Conservation (phyloP, 2,113 vertebrate genomes). For the Carassius carassius region DNA sequence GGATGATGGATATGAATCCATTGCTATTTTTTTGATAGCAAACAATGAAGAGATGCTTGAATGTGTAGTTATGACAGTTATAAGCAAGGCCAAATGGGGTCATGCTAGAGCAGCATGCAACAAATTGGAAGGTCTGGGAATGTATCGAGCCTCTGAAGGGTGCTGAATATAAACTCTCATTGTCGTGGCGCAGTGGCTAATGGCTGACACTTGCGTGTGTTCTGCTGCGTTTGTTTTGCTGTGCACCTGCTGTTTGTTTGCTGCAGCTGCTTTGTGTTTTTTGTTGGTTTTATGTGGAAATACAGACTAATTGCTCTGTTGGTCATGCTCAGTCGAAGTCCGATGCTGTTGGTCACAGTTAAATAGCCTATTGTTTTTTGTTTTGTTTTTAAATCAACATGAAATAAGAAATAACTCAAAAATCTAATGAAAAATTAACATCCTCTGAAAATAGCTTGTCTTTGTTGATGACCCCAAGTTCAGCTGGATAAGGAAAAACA, state of each 20-base stretch:
- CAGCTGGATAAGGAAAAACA: too few species aligned
- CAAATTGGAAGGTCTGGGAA: too few species aligned
- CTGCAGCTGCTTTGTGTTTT: slow-evolving; percentile 13
- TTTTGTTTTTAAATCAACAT: too few species aligned
- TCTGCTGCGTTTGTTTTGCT: neutral
- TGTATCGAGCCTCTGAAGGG: too few species aligned
- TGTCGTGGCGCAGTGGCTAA: too few species aligned
- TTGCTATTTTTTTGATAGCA: neutral
- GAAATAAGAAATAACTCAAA: neutral
- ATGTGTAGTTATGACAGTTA: neutral
- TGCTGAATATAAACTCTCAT: too few species aligned
- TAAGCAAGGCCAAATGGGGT: neutral
- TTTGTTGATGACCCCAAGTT: neutral
- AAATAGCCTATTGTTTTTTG: neutral
- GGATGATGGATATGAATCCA: neutral
- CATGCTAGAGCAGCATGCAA: neutral
- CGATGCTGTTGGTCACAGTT: neutral
- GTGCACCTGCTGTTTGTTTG: slow-evolving; percentile 13
- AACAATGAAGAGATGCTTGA: neutral
- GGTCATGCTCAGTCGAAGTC: neutral
- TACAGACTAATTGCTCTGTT: neutral
- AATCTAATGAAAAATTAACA: neutral
- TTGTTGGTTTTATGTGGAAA: slow-evolving; percentile 12
- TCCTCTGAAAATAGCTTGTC: neutral
- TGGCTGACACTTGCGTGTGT: too few species aligned